Base-by-base conservation (phyloP, 2,113 vertebrate species). In the Lophochroa leadbeateri region DNA sequence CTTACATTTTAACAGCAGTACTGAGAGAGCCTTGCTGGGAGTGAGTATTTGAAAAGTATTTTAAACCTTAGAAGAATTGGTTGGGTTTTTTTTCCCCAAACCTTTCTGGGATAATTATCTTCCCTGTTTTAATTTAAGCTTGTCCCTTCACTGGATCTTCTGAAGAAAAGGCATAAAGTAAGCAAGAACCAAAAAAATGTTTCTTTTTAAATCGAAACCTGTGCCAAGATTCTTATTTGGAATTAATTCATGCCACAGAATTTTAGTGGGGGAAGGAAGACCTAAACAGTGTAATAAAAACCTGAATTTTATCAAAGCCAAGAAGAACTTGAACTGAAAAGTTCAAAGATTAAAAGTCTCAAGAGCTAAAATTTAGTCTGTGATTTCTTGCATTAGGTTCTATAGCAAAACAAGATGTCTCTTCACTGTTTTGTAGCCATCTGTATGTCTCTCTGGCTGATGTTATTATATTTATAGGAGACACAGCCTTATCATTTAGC, bases 381-480 rank as follows among this genome's bases (percentile, higher is more conserved):
- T 91, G 35, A 75, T 84, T 95, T 95, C 39, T 85, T 84, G 91
- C 65, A 82, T 94, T 94, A 60, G 28, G 27, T 79, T 94, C 90
- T 75, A 46, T 65, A 94, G 61, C 86, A 74, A 94, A 92, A 84
- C 67, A 89, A 93, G 63, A 82, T 67, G 88, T 72, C 91, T 95
- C 88, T 85, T 91, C 72, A 74, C 41, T 91, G 83, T 94, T 91
- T 86, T 63, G 50, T 79, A 95, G 77, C 81, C 74, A 79, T 92
- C 88, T 95, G 83, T 39, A 91, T 4, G 6, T 69, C 77, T 79
- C 41, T 89, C 52, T 61, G 83, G 20, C 93, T 84, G 81, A 87
- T 87, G 39, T 83, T 96, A 58, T 91, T 96, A 61, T 92, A 92
- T 87, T 96, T 96, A 77, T 79, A 91, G 88, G 67, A 93, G 77